Evolutionary conservation across 2,888 invertebrate genomes (phyloP).

Genomic region (Drosophila yooni): DNA sequence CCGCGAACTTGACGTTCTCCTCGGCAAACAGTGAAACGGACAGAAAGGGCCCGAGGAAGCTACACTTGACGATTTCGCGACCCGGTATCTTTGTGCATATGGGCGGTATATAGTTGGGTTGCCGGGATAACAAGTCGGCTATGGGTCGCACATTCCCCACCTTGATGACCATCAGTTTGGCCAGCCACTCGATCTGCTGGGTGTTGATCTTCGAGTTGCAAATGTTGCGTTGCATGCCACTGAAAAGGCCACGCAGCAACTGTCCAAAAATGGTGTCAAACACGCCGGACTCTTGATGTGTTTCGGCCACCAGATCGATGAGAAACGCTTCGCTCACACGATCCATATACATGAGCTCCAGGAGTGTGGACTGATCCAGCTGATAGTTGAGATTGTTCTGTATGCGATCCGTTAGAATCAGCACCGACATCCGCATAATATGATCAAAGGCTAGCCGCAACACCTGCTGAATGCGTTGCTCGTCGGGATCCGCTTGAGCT

Average conservation of each 20-base stretch:
- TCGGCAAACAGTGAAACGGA: slow-evolving; percentile 96
- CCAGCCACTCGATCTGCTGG: slow-evolving; percentile 90
- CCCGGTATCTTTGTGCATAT: slow-evolving; percentile 91
- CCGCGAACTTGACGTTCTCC: slow-evolving; percentile 95
- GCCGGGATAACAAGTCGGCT: slow-evolving; percentile 88
- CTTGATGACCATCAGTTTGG: slow-evolving; percentile 92
- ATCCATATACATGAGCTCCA: slow-evolving; percentile 87
- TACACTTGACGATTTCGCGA: slow-evolving; percentile 93
- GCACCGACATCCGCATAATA: slow-evolving; percentile 74
- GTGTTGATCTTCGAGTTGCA: slow-evolving; percentile 85
- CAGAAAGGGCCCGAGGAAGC: slow-evolving; percentile 96
- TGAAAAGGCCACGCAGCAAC: slow-evolving; percentile 82
- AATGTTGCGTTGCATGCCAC: slow-evolving; percentile 84
- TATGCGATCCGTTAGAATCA: slow-evolving; percentile 81
- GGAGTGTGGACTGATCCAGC: slow-evolving; percentile 86
- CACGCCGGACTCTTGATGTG: slow-evolving; percentile 84
- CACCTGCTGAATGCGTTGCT: slow-evolving; percentile 27
- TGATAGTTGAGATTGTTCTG: slow-evolving; percentile 75
- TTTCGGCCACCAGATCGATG: slow-evolving; percentile 86
- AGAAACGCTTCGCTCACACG: slow-evolving; percentile 88
- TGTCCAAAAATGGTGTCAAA: slow-evolving; percentile 83
- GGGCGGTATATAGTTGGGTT: slow-evolving; percentile 90
- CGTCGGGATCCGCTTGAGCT: neutral
- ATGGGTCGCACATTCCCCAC: slow-evolving; percentile 91
- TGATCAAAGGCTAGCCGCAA: slow-evolving; percentile 57